These are phyloP conservation scores for Phyllostomus discolor DNA, from an alignment of 2,113 vertebrate genomes.

Conservation along the genomic window DNA sequence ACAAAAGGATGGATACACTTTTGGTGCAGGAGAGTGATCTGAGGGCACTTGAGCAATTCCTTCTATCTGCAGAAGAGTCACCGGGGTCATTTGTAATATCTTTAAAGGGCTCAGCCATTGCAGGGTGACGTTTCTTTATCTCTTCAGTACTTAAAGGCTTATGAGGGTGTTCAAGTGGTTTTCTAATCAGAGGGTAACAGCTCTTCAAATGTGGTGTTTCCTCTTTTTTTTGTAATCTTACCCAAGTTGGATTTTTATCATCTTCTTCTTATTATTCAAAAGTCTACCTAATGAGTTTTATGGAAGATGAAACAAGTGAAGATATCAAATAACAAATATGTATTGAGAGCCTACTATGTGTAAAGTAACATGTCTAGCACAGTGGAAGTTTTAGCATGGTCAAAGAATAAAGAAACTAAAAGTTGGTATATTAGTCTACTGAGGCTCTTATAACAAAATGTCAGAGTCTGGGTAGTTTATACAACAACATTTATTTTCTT, in stretches of 20 bases:
- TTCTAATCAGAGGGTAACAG: slow-evolving; percentile 20
- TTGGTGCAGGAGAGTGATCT: slow-evolving; percentile 40
- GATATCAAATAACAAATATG: not conserved
- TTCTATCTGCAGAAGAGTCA: slow-evolving; percentile 63
- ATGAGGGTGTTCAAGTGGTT: slow-evolving; percentile 42
- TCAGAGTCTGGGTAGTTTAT: not conserved
- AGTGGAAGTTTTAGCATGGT: not conserved
- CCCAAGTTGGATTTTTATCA: not conserved
- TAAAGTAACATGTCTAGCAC: not conserved
- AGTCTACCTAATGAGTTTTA: not conserved
- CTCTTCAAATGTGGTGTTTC: not conserved
- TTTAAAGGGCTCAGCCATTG: slow-evolving; percentile 57
- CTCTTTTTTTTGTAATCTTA: not conserved
- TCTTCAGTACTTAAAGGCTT: slow-evolving; percentile 47
- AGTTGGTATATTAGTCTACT: not conserved
- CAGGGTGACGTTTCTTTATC: slow-evolving; percentile 37
- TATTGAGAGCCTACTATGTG: rapidly evolving
- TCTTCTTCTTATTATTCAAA: not conserved
- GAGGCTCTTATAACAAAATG: not conserved
- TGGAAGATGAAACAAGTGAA: not conserved
- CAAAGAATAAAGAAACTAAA: not conserved
- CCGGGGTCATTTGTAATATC: slow-evolving; percentile 34
- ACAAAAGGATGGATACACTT: slow-evolving; percentile 22
- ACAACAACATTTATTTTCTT: not conserved
- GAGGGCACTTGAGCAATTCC: slow-evolving; percentile 10